Base-by-base conservation (phyloP, 2,113 vertebrate species). In the Micronycteris hirsuta region DNA sequence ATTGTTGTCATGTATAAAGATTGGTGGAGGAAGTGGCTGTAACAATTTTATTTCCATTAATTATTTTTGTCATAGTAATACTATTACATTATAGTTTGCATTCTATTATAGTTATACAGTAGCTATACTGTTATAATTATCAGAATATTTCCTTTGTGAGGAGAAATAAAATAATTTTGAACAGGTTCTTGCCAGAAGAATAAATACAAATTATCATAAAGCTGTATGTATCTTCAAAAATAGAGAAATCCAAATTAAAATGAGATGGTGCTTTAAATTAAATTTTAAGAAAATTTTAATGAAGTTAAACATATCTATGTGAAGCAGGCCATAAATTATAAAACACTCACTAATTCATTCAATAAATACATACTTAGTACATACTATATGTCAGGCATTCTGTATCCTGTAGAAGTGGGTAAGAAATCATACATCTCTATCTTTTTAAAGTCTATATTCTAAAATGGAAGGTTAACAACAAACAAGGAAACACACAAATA, bases 1-100 rank as follows among this genome's bases (percentile, higher is more conserved):
- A 84, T 94, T 91, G 76, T 58, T 65, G 0, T 65, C 45, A 58
- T 92, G 41, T 93, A 47, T 84, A 89, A 97, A 85, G 12, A 77
- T 31, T 63, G 38, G 19, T 54, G 33, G 70, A 84, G n/a, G 15
- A 97, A 91, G 6, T 91, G 15, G 17, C 31, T 83, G 6, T 28
- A 78, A 8, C 41, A 76, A 73, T n/a, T 63, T 96, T 73, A 65
- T 93, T 94, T 91, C 15, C 2, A 45, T 85, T 92, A 91, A 70
- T 28, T 58, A 41, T 20, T 85, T 47, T 81, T 91, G 15, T 56
- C n/a, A 47, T 83, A 77, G 9, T 84, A 54, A 82, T 31, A 67
- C 65, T 86, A 80, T 68, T 28, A 76, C 28, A 76, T 76, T 76
- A 33, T 19, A 10, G 65, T 68, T 68, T 68, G 33, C 65, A 36